Evolutionary conservation across 2,113 vertebrate genomes (phyloP).

Genomic region (Calidris pygmaea): DNA sequence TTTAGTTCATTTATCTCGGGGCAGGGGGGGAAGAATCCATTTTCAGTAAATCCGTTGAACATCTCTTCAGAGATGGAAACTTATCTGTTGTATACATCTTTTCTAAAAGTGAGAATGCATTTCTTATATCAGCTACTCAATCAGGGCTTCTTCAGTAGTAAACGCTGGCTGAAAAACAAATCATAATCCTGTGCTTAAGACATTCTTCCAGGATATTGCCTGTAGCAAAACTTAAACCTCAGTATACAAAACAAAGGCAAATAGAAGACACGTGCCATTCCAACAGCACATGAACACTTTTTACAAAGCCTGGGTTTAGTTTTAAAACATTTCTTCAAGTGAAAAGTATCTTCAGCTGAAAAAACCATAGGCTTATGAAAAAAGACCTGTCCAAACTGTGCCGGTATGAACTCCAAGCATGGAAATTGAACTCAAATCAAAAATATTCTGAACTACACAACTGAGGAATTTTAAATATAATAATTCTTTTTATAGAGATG

Average conservation of each 20-base stretch:
- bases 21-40: background rate
- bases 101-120: background rate
- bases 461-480: background rate
- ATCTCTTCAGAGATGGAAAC: background rate
- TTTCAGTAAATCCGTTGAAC: background rate
- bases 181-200: background rate
- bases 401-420: background rate
- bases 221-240: background rate
- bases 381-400: background rate
- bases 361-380: background rate
- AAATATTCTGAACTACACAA: background rate
- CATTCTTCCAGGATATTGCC: background rate
- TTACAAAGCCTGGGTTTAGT: background rate
- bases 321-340: background rate
- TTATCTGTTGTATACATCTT: background rate
- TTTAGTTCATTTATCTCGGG: background rate
- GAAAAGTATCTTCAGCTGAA: background rate
- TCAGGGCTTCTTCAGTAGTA: background rate
- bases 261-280: background rate
- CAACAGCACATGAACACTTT: background rate
- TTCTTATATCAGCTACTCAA: background rate
- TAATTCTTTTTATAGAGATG: background rate
- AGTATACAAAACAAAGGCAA: background rate
- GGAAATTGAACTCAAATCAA: background rate
- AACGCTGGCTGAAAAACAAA: background rate